Base-by-base conservation (phyloP, 2,113 vertebrate genomes). In the Papio anubis region DNA sequence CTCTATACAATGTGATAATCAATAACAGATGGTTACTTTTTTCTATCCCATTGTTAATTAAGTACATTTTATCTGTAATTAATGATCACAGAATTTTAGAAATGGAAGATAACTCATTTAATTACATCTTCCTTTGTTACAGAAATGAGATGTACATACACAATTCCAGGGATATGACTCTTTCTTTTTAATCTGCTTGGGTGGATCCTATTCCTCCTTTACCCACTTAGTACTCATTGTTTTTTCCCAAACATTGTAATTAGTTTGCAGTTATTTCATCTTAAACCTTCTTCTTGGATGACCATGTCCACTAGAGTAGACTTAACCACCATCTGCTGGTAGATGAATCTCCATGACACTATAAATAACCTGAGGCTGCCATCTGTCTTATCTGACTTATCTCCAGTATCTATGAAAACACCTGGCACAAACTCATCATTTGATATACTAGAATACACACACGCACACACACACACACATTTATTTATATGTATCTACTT, bases 1-100 rank as follows among this genome's bases (percentile, higher is more conserved):
- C 90, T 99, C 99, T 99, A 97, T 82, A 98, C 82, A 88, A 95
- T 72, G 40, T 18, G 97, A 83, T 88, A 97, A 76, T 27, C 95
- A 89, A 32, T 48, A 72, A 73, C 18, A 96, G 23, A 96, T 17
- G 32, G 21, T 97, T 95, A 95, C 68, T 90, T 95, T 96, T 88
- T 90, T 78, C 64, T 93, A 55, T 35, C 6, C 30, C 14, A 61
- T 6, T 85, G 72, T 27, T 79, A 89, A 89, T 21, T n/a, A 92
- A 18, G n/a, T 59, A 55, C 23, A 73, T 73, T 91, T 94, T 70
- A 95, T 75, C 88, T 72, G 30, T 3, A 89, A 84, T 14, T 81
- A 97, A 86, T n/a, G 21, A n/a, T 68, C 35, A 70, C 3, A 80
- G 78, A 94, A 93, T 80, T 81, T 79, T 43, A 70, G 73, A 86